Percentiles rank a stretch among this genome's conserved stretches.
phyloP scores from a whole-genome alignment of 2,888 invertebrate species.

The Oxytorus armatus region DNA sequence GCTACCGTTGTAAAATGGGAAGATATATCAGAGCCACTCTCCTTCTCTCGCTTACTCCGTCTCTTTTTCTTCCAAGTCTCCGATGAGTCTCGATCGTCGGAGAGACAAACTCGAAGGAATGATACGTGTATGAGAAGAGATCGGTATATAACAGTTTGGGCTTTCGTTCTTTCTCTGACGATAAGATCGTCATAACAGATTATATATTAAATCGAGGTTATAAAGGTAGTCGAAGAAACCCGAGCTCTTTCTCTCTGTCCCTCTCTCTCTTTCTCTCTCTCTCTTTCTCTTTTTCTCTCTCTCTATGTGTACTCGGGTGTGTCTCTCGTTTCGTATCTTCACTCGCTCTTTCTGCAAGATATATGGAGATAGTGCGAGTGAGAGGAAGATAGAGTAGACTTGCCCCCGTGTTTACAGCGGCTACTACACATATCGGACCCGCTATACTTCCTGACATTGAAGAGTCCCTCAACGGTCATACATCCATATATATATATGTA shows the following conservation, averaged over 20 bases:
- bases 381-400: neutral
- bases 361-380: conserved; percentile 2
- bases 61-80: neutral
- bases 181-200: conserved; percentile 58
- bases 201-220: conserved; percentile 40
- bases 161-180: conserved; percentile 32
- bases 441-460: conserved; percentile 81
- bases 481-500: conserved; percentile 16
- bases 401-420: conserved; percentile 37
- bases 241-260: conserved; percentile 21
- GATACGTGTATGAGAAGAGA: conserved; percentile 26
- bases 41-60: neutral
- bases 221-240: conserved; percentile 32
- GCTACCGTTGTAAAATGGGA: conserved; percentile 19
- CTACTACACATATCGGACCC: conserved; percentile 65
- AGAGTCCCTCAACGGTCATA: conserved; percentile 64
- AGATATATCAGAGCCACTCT: conserved; percentile 4
- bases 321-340: conserved; percentile 23
- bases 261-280: neutral
- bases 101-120: neutral
- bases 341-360: conserved; percentile 18
- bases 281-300: neutral
- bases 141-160: conserved; percentile 5
- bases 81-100: neutral
- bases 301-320: conserved; percentile 16